Evolutionary conservation across 2,113 vertebrate genomes (phyloP).

Genomic region (Urocitellus parryii): DNA sequence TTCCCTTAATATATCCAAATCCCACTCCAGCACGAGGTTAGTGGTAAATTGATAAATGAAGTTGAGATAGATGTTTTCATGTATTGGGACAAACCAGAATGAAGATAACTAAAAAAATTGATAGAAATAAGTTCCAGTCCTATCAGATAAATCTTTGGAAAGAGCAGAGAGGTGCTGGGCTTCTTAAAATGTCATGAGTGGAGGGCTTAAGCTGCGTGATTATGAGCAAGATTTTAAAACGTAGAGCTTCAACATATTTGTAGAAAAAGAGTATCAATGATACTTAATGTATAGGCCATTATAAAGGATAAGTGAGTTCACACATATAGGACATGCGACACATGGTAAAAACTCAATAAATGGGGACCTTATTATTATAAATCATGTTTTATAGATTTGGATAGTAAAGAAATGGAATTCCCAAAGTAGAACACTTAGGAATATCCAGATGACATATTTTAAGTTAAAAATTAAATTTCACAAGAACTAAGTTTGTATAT

Average conservation of each 20-base stretch:
- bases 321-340: neutral
- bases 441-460: neutral
- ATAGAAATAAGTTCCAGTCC: neutral
- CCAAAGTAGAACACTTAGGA: neutral
- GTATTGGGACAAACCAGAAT: neutral
- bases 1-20: neutral
- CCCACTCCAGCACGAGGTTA: neutral
- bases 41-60: neutral
- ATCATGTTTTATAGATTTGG: neutral
- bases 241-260: neutral
- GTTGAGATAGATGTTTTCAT: neutral
- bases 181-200: neutral
- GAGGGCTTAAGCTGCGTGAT: neutral
- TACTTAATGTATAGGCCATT: neutral
- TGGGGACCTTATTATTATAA: neutral
- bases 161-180: neutral
- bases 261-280: neutral
- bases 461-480: neutral
- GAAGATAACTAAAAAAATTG: neutral
- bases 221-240: neutral
- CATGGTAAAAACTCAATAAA: neutral
- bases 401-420: neutral
- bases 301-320: neutral
- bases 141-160: neutral
- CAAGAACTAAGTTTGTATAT: neutral